Evolutionary conservation across 2,888 invertebrate genomes (phyloP), one percentile per base, ranked within the genome.

Genomic region (Hirtodrosophila trivittata): DNA sequence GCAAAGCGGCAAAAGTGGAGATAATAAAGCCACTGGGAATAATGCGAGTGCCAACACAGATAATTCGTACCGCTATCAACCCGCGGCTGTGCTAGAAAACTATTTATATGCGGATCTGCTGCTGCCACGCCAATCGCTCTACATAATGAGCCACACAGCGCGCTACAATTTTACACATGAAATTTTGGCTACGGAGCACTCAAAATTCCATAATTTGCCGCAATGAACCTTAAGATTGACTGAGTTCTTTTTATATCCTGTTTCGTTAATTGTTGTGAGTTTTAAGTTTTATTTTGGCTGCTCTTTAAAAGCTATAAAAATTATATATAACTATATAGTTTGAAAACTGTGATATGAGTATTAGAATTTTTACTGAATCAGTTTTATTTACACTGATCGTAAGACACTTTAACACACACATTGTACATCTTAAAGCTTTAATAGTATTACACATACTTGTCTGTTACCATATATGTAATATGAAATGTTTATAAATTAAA

Each of bases 111-210:
- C 94, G 4, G 95, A 97, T 90, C 93, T 97, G 59, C 89, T 96
- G 25, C 91, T 99, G 39, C 94, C 94, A 52, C 92, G 95, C 13
- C 92, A 96, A 70, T 96, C 97, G 0, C 92, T 99, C 18, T 99
- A 99, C 88, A 93, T 98, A 62, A 97, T 99, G 97, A 96, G 96
- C 72, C 95, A 95, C 55, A 90, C 92, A 42, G 95, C 96, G 0
- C 93, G 99, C 41, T 98, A 96, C 89, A 93, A 95, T 72, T 99
- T 96, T 91, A 96, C 96, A 1, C 99, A 99, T 92, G 98, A 97
- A 91, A 95, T 99, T 77, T 92, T 97, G 38, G 91, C 91, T 21
- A 93, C 93, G 46, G 92, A 94, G 12, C 91, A 92, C 2, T 96
- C 96, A 6, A 83, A 90, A 35, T 97, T 97, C 97, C 6, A 92